phyloP scores from a whole-genome alignment of 2,113 vertebrate species.

The Alethe castanea region DNA sequence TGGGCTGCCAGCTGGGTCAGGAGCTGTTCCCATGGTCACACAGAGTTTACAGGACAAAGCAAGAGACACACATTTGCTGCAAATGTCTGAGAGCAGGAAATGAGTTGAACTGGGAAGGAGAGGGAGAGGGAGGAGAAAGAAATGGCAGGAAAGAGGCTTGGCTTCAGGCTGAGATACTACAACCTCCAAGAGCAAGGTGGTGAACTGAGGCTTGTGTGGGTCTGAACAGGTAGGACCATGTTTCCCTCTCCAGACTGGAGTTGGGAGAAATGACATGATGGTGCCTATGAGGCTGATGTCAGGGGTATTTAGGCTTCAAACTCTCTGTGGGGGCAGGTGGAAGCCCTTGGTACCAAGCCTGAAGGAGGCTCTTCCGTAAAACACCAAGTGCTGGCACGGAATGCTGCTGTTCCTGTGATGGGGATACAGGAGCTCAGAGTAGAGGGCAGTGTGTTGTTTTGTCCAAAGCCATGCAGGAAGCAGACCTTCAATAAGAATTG shows the following conservation, averaged over 20 bases:
- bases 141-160: not conserved
- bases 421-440: not conserved
- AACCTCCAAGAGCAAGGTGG: not conserved
- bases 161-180: not conserved
- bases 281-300: not conserved
- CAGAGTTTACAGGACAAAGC: constrained; percentile 27
- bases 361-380: not conserved
- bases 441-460: not conserved
- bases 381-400: not conserved
- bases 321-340: not conserved
- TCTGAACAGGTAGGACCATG: not conserved
- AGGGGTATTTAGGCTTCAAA: not conserved
- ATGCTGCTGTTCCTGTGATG: not conserved
- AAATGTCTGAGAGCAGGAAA: constrained; percentile 37
- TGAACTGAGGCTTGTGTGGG: not conserved
- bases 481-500: not conserved
- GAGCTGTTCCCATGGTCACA: constrained; percentile 61
- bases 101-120: not conserved
- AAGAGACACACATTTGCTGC: constrained; percentile 13
- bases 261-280: not conserved
- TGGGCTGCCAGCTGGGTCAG: constrained; percentile 19
- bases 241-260: not conserved
- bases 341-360: not conserved
- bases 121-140: rapidly evolving
- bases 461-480: not conserved